Conservation (phyloP, 2,797 vertebrate genomes). For the Scomberomorus guttatus region DNA sequence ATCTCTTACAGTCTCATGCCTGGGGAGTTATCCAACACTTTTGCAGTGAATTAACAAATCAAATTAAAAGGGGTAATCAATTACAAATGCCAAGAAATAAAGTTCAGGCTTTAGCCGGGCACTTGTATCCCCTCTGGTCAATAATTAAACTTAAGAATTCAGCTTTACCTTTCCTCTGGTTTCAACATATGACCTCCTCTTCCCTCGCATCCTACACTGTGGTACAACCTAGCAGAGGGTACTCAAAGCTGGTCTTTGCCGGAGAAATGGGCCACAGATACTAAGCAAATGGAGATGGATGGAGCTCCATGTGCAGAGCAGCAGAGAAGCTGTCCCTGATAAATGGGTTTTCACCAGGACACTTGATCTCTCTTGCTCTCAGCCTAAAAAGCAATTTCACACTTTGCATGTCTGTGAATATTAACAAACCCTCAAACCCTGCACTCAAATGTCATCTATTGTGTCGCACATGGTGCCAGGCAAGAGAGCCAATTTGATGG, state of each 20-base stretch:
- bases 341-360: conserved; percentile 82
- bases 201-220: conserved; percentile 8
- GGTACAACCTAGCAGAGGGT: conserved; percentile 38
- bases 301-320: conserved; percentile 75
- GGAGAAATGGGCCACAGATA: conserved; percentile 80
- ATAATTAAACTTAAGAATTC: not conserved
- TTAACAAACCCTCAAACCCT: conserved; percentile 82
- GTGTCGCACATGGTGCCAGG: conserved; percentile 73
- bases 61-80: conserved; percentile 49
- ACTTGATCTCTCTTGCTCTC: conserved; percentile 80
- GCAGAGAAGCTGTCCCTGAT: conserved; percentile 82
- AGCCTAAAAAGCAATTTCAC: conserved; percentile 84
- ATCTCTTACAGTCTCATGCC: conserved; percentile 53
- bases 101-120: conserved; percentile 12
- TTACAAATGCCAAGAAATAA: conserved; percentile 40
- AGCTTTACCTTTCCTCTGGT: conserved; percentile 6
- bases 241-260: conserved; percentile 60
- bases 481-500: conserved; percentile 74
- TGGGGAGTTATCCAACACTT: conserved; percentile 44
- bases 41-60: conserved; percentile 49
- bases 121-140: conserved; percentile 2
- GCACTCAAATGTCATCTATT: conserved; percentile 81
- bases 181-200: conserved; percentile 21
- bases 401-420: conserved; percentile 87
- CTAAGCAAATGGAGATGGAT: conserved; percentile 83